Conservation (phyloP, 2,888 invertebrate species). For the Panorpa germanica region DNA sequence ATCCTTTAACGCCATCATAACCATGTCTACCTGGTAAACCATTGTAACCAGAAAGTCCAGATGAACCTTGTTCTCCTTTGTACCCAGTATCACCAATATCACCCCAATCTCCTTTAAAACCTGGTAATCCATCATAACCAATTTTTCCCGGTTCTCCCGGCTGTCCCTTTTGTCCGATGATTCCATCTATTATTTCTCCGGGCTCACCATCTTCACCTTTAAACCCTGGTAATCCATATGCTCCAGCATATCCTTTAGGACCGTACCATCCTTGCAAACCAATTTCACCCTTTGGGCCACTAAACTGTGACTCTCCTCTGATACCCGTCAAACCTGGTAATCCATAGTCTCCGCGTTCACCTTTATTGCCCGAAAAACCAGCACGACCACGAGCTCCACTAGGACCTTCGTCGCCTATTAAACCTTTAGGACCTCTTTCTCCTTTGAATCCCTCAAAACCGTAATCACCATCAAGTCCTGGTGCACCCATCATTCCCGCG, state of each 20-base stretch:
- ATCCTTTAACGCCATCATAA: conserved; percentile 25
- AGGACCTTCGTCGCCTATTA: conserved; percentile 30
- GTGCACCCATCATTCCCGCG: conserved; percentile 31
- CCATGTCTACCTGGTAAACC: conserved; percentile 7
- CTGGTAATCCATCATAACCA: conserved; percentile 5
- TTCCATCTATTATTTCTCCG: conserved; percentile 15
- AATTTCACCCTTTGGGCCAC: conserved; percentile 39
- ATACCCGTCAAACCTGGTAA: conserved; percentile 21
- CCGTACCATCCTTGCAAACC: conserved; percentile 32
- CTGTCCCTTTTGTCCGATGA: conserved; percentile 14
- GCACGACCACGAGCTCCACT: conserved; percentile 31
- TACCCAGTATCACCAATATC: conserved; percentile 18
- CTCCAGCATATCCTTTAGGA: conserved; percentile 19
- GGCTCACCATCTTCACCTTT: conserved; percentile 11
- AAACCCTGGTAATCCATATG: conserved; percentile 13
- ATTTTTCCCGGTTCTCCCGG: conserved; percentile 10
- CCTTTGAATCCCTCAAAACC: conserved; percentile 28
- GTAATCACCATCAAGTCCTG: conserved; percentile 33
- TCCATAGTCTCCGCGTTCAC: conserved; percentile 30
- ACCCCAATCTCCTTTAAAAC: conserved; percentile 16
- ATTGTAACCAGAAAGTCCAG: conserved; percentile 15
- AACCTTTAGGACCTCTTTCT: conserved; percentile 29
- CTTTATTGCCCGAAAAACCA: conserved; percentile 32
- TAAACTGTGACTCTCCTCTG: conserved; percentile 38
- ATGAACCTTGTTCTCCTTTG: conserved; percentile 15